Percentiles rank a stretch among this genome's conserved stretches.
Conservation (phyloP, 2,888 invertebrate genomes). For the Cheilosia grossa region DNA sequence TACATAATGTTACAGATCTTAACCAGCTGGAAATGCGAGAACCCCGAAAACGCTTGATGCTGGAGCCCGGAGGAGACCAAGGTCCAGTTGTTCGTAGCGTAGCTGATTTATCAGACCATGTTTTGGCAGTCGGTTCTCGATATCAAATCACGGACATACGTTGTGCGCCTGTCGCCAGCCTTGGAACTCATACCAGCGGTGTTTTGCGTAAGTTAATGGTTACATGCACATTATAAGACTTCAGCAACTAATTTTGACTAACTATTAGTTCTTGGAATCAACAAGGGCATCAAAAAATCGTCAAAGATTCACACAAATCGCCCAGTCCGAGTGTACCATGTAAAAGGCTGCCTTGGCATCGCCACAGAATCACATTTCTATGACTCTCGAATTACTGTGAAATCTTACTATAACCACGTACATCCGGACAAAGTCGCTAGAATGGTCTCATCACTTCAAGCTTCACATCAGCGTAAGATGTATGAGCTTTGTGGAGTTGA, state of each 20-base stretch:
- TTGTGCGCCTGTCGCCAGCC: constrained; percentile 85
- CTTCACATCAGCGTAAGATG: constrained; percentile 93
- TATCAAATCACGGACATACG: constrained; percentile 88
- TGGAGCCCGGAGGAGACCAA: constrained; percentile 87
- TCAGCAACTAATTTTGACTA: not conserved
- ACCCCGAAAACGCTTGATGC: constrained; percentile 84
- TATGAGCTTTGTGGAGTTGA: constrained; percentile 91
- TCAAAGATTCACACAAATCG: constrained; percentile 85
- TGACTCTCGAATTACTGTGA: constrained; percentile 89
- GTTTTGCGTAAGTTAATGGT: constrained; percentile 86
- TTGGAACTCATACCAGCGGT: constrained; percentile 89
- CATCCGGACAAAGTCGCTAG: constrained; percentile 88
- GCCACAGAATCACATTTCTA: constrained; percentile 90
- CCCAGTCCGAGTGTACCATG: constrained; percentile 88
- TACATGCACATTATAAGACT: not conserved
- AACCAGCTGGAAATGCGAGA: constrained; percentile 88
- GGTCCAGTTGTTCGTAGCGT: constrained; percentile 85
- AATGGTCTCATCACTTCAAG: constrained; percentile 91
- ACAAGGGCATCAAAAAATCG: constrained; percentile 86
- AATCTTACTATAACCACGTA: constrained; percentile 89
- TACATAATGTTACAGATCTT: constrained; percentile 85
- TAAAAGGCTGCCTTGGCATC: constrained; percentile 90
- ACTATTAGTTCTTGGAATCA: constrained; percentile 88
- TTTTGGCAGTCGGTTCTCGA: constrained; percentile 89
- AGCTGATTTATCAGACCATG: constrained; percentile 89